phyloP scores from a whole-genome alignment of 1,140 invertebrate species.

The Aphelenchoides avenae region DNA sequence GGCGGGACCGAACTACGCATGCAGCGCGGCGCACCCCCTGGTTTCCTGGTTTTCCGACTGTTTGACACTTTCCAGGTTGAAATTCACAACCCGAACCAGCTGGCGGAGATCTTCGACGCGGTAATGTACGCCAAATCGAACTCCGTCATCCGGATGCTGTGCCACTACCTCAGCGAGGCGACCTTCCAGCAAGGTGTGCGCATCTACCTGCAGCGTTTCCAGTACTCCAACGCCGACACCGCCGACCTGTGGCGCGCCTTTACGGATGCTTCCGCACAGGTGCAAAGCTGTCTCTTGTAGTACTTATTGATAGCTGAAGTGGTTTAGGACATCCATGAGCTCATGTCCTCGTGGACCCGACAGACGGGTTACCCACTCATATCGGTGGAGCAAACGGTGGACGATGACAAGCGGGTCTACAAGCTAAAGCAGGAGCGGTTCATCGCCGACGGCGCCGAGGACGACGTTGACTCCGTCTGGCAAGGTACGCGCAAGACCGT shows the following conservation, averaged over 20 bases:
- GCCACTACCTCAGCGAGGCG: slow-evolving; percentile 83
- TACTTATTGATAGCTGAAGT: background rate
- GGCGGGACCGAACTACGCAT: background rate
- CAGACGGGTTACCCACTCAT: slow-evolving; percentile 84
- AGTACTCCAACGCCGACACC: slow-evolving; percentile 84
- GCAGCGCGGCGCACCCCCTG: background rate
- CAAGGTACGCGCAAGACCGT: too few relatives aligned
- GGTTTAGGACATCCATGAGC: slow-evolving; percentile 70
- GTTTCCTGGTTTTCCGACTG: background rate
- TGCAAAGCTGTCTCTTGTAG: too few relatives aligned
- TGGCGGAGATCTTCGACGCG: slow-evolving; percentile 58
- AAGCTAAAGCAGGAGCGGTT: slow-evolving; percentile 36
- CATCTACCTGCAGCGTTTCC: slow-evolving; percentile 79
- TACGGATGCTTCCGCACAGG: slow-evolving; percentile 78
- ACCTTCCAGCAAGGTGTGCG: slow-evolving; percentile 93
- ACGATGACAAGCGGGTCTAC: slow-evolving; percentile 26
- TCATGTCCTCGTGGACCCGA: slow-evolving; percentile 91
- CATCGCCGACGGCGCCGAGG: slow-evolving; percentile 34
- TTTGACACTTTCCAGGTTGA: slow-evolving; percentile 55
- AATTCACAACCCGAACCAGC: slow-evolving; percentile 52
- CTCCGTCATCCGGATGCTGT: slow-evolving; percentile 90
- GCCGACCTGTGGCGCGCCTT: slow-evolving; percentile 88
- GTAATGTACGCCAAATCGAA: slow-evolving; percentile 64
- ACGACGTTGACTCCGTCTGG: slow-evolving; percentile 33
- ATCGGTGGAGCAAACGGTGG: slow-evolving; percentile 55